A percentile compares a stretch with the other conserved stretches of the same genome.
These are phyloP conservation scores for Galago senegalensis DNA, from an alignment of 2,797 vertebrate species.

Conservation along the genomic window DNA sequence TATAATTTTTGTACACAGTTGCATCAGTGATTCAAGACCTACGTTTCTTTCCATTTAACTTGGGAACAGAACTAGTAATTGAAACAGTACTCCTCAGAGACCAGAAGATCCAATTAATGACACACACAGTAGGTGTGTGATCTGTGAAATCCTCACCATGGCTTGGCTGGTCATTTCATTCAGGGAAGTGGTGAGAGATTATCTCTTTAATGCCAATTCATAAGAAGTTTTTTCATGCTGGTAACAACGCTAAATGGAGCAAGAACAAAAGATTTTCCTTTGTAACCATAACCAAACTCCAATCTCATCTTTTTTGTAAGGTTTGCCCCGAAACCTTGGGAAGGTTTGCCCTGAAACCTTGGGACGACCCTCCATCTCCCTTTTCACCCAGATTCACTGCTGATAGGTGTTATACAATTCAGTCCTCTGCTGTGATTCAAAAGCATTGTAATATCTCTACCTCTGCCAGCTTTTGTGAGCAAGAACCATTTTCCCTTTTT, in stretches of 20 bases:
- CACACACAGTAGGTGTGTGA: background rate
- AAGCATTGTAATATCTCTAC: background rate
- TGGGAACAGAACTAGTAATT: conserved; percentile 10
- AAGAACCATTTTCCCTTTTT: background rate
- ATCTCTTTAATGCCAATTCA: background rate
- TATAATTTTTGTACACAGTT: background rate
- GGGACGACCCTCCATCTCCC: background rate
- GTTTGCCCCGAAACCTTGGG: background rate
- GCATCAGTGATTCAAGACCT: background rate
- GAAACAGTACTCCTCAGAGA: background rate
- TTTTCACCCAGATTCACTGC: background rate
- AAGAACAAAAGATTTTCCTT: conserved; percentile 10
- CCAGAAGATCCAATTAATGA: background rate
- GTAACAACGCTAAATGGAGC: background rate
- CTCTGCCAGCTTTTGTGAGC: background rate
- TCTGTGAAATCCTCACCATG: conserved; percentile 10
- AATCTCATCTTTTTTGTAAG: background rate
- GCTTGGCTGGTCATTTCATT: background rate
- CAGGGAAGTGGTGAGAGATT: background rate
- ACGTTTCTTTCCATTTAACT: conserved; percentile 46
- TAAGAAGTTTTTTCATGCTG: background rate
- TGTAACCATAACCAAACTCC: background rate
- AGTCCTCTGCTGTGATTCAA: background rate
- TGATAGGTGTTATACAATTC: background rate
- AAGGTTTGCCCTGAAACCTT: background rate